These are phyloP conservation scores for Calephelis perditalis DNA, from an alignment of 2,888 invertebrate genomes.

Conservation along the genomic window DNA sequence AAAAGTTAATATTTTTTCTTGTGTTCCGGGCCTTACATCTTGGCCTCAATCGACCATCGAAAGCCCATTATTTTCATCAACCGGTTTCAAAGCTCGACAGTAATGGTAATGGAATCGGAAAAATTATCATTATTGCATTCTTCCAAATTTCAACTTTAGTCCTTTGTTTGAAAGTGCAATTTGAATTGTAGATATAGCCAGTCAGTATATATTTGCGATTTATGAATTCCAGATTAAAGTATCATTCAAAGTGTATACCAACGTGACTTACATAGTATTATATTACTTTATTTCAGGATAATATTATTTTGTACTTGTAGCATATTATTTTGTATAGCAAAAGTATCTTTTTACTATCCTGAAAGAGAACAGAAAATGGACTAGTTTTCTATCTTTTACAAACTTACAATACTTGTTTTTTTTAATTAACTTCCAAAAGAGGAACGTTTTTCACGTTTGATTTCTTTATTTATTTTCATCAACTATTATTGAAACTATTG, in stretches of 20 bases:
- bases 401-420: background rate
- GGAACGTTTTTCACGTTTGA: too few relatives aligned
- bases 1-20: background rate
- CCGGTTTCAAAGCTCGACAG: slow-evolving; percentile 3
- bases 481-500: too few relatives aligned
- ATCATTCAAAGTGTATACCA: slow-evolving; percentile 2
- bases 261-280: background rate
- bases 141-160: background rate
- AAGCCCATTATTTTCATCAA: slow-evolving; percentile 1
- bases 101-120: slow-evolving; percentile 2
- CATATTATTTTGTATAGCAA: too few relatives aligned
- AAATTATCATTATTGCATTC: background rate
- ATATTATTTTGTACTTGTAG: too few relatives aligned
- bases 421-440: too few relatives aligned
- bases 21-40: background rate
- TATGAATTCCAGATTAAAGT: background rate
- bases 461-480: too few relatives aligned
- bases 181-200: background rate
- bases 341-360: too few relatives aligned
- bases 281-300: background rate
- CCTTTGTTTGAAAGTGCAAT: background rate
- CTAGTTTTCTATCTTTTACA: background rate
- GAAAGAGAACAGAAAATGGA: background rate
- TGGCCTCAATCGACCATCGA: background rate
- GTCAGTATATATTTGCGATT: background rate